Conservation (phyloP, 2,113 vertebrate species). For the Antechinus flavipes region DNA sequence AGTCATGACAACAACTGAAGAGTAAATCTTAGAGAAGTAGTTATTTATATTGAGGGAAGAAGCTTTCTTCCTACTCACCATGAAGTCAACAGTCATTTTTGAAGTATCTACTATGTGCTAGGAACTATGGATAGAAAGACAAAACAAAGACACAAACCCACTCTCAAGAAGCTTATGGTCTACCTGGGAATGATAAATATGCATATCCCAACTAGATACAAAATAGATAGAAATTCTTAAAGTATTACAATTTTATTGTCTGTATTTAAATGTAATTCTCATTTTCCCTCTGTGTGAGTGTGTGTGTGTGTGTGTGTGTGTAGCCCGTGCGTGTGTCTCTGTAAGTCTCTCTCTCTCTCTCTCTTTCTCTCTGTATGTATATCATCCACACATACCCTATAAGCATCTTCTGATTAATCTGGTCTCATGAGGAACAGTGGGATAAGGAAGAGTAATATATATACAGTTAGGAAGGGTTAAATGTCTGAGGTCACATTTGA, state of each 20-base stretch:
- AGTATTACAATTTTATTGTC: neutral
- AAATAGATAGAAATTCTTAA: neutral
- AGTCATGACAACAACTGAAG: neutral
- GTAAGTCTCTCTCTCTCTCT: too few species aligned
- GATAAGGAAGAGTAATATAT: neutral
- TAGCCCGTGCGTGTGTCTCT: too few species aligned
- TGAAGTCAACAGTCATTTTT: neutral
- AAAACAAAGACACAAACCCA: neutral
- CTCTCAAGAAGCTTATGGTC: neutral
- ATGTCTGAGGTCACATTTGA: too few species aligned
- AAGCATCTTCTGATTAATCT: neutral
- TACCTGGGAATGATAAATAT: neutral
- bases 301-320: too few species aligned
- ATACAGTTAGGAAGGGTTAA: too few species aligned
- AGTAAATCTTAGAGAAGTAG: neutral
- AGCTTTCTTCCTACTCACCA: neutral
- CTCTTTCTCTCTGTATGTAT: too few species aligned
- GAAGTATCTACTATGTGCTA: neutral
- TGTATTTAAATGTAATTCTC: neutral
- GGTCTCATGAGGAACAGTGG: neutral
- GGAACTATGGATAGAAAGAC: neutral
- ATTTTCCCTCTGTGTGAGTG: neutral
- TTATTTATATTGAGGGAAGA: neutral
- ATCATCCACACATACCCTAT: too few species aligned
- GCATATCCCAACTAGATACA: neutral